Evolutionary conservation across 2,113 vertebrate species (phyloP).

Genomic region (Phainopepla nitens): DNA sequence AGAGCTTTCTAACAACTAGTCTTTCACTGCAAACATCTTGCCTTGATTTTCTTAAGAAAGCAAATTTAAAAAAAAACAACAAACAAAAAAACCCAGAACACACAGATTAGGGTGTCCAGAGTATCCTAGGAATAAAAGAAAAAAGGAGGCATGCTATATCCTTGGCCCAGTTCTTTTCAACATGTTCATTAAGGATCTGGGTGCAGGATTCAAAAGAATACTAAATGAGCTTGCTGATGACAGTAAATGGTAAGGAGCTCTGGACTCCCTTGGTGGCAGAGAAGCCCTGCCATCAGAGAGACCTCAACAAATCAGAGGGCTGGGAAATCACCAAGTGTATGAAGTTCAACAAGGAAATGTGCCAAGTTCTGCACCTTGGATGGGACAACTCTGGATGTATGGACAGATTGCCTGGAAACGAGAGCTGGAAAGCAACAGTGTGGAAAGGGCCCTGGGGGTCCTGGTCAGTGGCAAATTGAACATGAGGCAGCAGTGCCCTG

Average conservation of each 20-base stretch:
- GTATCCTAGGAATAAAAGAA: background rate
- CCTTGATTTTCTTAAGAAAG: background rate
- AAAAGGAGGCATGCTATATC: background rate
- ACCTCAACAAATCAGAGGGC: background rate
- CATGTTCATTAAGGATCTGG: background rate
- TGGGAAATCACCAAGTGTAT: background rate
- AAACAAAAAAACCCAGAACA: background rate
- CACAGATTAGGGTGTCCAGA: background rate
- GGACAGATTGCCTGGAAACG: background rate
- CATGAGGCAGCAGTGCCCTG: background rate
- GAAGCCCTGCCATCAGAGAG: background rate
- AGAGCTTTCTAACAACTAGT: background rate
- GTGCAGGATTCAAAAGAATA: background rate
- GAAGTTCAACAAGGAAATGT: background rate
- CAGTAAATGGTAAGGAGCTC: background rate
- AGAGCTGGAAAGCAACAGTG: background rate
- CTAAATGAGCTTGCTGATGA: background rate
- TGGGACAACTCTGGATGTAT: background rate
- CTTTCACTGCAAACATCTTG: rapidly evolving
- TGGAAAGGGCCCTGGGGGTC: background rate
- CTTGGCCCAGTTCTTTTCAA: background rate
- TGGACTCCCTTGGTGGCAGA: background rate
- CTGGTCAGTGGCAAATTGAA: rapidly evolving
- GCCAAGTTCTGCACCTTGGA: background rate
- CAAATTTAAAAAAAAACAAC: background rate